Percentiles rank a stretch among this genome's conserved stretches.
Evolutionary conservation across 30 jellyfish, hydroid and myxozoan genomes (phyloP).

Genomic region (Rhopilema esculentum): DNA sequence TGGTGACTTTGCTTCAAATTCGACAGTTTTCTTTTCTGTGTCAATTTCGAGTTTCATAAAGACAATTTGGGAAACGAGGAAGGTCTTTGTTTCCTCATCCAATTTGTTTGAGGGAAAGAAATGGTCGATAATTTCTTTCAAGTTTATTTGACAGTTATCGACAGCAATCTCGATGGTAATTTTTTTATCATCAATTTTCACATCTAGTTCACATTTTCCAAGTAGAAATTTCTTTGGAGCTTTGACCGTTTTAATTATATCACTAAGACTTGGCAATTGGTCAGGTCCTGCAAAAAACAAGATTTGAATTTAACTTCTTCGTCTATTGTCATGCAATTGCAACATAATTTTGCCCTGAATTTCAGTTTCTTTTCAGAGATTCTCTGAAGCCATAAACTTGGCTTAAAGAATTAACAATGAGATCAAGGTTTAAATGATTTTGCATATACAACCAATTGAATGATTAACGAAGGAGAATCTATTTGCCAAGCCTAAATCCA

Average conservation of each 20-base stretch:
- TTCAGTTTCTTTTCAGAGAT: too few species aligned
- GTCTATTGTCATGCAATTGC: too few species aligned
- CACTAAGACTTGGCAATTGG: slow-evolving; percentile 24
- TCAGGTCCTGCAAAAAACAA: slow-evolving; percentile 3
- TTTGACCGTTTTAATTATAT: slow-evolving; percentile 16
- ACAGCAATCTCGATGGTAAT: slow-evolving; percentile 29
- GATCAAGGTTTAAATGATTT: too few species aligned
- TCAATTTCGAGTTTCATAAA: slow-evolving; percentile 29
- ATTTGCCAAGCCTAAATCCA: too few species aligned
- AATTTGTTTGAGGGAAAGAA: slow-evolving; percentile 29
- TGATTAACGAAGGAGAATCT: too few species aligned
- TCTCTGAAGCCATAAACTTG: too few species aligned
- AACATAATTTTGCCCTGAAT: too few species aligned
- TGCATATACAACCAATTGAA: too few species aligned
- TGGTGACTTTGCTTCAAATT: slow-evolving; percentile 30
- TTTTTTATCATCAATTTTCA: neutral
- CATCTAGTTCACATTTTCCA: slow-evolving; percentile 42
- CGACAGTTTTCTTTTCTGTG: neutral
- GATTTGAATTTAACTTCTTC: too few species aligned
- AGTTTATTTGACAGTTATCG: slow-evolving; percentile 4
- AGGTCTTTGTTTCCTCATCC: slow-evolving; percentile 28
- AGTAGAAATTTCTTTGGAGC: neutral
- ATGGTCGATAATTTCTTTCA: slow-evolving; percentile 28
- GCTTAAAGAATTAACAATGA: too few species aligned
- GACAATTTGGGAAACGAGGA: slow-evolving; percentile 8